Evolutionary conservation across 2,888 invertebrate species (phyloP).

Genomic region (Danaus chrysippus): DNA sequence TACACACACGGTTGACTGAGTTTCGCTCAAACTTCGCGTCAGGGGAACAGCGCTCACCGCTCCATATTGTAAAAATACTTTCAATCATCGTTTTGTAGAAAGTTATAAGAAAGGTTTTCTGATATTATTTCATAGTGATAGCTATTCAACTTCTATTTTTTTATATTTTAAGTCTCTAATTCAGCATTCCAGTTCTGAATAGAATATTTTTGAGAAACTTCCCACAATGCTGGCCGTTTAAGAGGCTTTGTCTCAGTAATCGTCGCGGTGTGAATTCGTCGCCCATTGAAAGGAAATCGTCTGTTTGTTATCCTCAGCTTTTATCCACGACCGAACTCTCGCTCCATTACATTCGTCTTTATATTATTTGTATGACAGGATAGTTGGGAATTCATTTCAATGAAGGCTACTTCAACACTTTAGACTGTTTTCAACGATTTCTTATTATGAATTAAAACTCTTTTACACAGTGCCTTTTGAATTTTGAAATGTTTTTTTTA

Average conservation of each 20-base stretch:
- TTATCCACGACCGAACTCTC: background rate
- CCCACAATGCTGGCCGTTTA: background rate
- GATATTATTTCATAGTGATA: too few relatives aligned
- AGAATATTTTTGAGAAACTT: background rate
- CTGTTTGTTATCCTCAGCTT: conserved; percentile 6
- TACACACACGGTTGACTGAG: background rate
- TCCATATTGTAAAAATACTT: background rate
- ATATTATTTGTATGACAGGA: conserved; percentile 5
- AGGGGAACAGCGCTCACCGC: background rate
- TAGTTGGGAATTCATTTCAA: background rate
- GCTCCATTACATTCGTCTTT: conserved; percentile 6
- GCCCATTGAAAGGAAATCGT: conserved; percentile 1
- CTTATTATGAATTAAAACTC: too few relatives aligned
- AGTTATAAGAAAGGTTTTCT: too few relatives aligned
- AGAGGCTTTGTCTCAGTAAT: background rate
- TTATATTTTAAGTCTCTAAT: too few relatives aligned
- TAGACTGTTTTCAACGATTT: too few relatives aligned
- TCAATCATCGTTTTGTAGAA: too few relatives aligned
- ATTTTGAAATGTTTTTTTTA: too few relatives aligned
- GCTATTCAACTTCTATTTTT: too few relatives aligned
- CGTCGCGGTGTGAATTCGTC: background rate
- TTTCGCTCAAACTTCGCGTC: background rate
- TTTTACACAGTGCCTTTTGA: too few relatives aligned
- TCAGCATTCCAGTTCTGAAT: background rate
- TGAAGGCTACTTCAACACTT: background rate